Base-by-base conservation (phyloP, 2,113 vertebrate species). In the Lampris megalopsis region DNA sequence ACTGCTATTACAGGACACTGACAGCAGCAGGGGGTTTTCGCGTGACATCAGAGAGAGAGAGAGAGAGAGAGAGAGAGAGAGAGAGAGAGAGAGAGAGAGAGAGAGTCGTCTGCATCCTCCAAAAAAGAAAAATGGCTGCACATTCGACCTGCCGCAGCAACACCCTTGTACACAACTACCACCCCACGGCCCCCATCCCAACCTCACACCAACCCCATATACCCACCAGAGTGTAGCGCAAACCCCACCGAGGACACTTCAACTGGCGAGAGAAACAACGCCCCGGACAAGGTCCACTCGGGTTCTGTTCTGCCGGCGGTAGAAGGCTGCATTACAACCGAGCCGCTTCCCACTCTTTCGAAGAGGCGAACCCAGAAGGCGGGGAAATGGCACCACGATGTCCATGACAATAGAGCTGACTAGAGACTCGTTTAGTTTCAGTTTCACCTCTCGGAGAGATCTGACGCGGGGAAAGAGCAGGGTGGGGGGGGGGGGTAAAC, bases 201-300 rank as follows among this genome's bases (percentile, higher is more conserved):
- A 36, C 49, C 13, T 52, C 13, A 8, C 9, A 9, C 13, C 13
- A 0, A 52, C 49, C 49, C 49, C 6, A 52, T 10, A 52, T 24
- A 24, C 24, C 24, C 24, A 24, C 24, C 24, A 24, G 24, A 24
- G 24, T 24, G 24, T 24, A 24, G 24, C 24, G 24, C 24, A 24
- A 24, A 64, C 42, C 41, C 4, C 3, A 8, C 49, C 24, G 72
- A 69, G 53, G 48, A 47, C 56, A 59, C 66, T 57, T n/a, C 7
- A 63, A 37, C 5, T 36, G 45, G 49, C 10, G 42, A 37, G 59
- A 67, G 61, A 75, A 5, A 63, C 10, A 13, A 48, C 65, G 71
- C 76, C 82, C 84, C 83, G 83, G 80, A 79, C 45, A 52, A 63
- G 53, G 53, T 64, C 42, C 10, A 47, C 50, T 67, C 38, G 49